These are phyloP conservation scores for Alviniconcha marisindica DNA, from an alignment of 1,140 invertebrate genomes.

Conservation along the genomic window DNA sequence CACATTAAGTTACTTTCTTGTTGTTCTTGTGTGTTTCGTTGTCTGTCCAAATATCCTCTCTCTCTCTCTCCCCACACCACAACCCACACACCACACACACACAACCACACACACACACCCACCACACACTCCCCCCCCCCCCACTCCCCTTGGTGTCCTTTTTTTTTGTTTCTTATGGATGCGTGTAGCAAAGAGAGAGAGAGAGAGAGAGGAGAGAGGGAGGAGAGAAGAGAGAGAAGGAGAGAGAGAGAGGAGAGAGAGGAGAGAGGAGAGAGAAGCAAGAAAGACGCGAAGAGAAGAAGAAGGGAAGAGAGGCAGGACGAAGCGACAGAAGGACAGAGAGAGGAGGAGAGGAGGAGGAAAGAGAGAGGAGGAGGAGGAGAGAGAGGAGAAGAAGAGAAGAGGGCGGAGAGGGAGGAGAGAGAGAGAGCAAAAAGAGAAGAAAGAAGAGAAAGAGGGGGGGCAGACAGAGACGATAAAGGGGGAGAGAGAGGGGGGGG, in stretches of 20 bases:
- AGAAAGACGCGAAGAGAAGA: background rate
- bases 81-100: too few relatives aligned
- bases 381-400: background rate
- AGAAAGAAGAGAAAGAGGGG: too few relatives aligned
- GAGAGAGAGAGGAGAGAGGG: background rate
- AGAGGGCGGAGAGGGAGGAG: conserved; percentile 12
- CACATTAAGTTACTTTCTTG: too few relatives aligned
- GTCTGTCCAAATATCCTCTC: too few relatives aligned
- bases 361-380: background rate
- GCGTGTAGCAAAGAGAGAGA: background rate
- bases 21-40: too few relatives aligned
- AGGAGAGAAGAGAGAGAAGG: background rate
- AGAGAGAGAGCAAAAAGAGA: background rate
- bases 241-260: conserved; percentile 15
- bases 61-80: too few relatives aligned
- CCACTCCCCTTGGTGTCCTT: too few relatives aligned
- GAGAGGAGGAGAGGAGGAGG: background rate
- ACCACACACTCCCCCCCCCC: too few relatives aligned
- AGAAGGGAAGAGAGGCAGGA: background rate
- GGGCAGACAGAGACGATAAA: too few relatives aligned
- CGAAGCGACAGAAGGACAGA: background rate
- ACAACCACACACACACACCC: too few relatives aligned
- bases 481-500: background rate
- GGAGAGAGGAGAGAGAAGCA: background rate
- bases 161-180: too few relatives aligned